A percentile compares a stretch with the other conserved stretches of the same genome.
phyloP scores from a whole-genome alignment of 2,113 vertebrate species.

The Laticauda laticaudata region DNA sequence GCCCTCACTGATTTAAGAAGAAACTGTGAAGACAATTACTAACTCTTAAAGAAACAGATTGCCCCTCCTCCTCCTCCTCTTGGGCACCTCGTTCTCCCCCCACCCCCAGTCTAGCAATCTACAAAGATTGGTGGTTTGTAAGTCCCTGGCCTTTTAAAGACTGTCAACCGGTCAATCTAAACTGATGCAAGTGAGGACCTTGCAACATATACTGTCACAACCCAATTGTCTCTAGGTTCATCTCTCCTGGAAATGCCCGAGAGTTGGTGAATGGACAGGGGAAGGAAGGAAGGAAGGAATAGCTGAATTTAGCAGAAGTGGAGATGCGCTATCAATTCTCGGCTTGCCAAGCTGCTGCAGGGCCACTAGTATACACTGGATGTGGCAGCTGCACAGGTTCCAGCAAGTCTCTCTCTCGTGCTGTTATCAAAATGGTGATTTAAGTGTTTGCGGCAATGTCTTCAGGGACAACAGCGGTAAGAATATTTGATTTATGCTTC shows the following conservation, averaged over 20 bases:
- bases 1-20: no score
- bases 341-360: conserved; percentile 14
- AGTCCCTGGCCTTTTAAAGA: conserved; percentile 66
- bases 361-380: conserved; percentile 5
- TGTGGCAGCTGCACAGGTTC: conserved; percentile 38
- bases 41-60: no score
- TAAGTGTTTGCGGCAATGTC: conserved; percentile 95
- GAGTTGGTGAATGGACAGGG: conserved; percentile 17
- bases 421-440: conserved; percentile 87
- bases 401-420: conserved; percentile 38
- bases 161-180: conserved; percentile 61
- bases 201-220: conserved; percentile 64
- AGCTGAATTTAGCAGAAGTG: background rate
- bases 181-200: conserved; percentile 52
- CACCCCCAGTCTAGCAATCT: no score
- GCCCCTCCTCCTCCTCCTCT: no score
- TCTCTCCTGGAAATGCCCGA: conserved; percentile 47
- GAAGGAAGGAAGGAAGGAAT: conserved; percentile 5
- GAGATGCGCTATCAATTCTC: conserved; percentile 31
- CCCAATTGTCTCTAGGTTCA: conserved; percentile 66
- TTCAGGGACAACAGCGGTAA: conserved; percentile 96
- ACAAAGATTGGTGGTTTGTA: no score
- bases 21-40: no score
- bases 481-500: conserved; percentile 53
- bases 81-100: no score